Evolutionary conservation across 1,140 invertebrate genomes (phyloP).

Genomic region (Battus philenor): DNA sequence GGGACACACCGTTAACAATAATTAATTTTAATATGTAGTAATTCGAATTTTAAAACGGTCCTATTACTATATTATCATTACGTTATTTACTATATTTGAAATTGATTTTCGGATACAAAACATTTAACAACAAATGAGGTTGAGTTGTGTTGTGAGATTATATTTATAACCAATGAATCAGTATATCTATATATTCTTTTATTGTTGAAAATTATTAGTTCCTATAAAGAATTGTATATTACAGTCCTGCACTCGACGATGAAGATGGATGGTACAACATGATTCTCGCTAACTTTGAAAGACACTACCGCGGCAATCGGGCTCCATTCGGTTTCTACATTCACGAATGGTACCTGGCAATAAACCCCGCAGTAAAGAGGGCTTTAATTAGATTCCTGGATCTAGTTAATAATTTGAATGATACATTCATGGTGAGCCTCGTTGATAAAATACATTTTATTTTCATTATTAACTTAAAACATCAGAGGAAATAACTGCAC

Average conservation of each 20-base stretch:
- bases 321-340: conserved; percentile 79
- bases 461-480: not conserved
- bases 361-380: conserved; percentile 42
- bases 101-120: too few relatives aligned
- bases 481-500: not conserved
- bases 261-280: conserved; percentile 68
- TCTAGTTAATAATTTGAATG: conserved; percentile 64
- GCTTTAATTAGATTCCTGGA: conserved; percentile 71
- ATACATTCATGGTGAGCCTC: conserved; percentile 71
- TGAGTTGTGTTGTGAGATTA: too few relatives aligned
- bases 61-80: too few relatives aligned
- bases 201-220: too few relatives aligned
- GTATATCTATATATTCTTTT: too few relatives aligned
- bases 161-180: too few relatives aligned
- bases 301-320: conserved; percentile 75
- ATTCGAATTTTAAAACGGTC: too few relatives aligned
- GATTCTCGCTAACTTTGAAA: conserved; percentile 75
- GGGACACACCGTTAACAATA: too few relatives aligned
- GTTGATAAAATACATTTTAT: not conserved
- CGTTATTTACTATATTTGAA: too few relatives aligned
- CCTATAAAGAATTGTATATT: too few relatives aligned
- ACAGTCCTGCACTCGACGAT: conserved; percentile 52
- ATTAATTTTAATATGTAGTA: too few relatives aligned
- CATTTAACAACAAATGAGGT: too few relatives aligned
- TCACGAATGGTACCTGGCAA: conserved; percentile 76